Evolutionary conservation across 2,113 vertebrate genomes (phyloP), one percentile per base, ranked within the genome.

Genomic region (Istiophorus platypterus): DNA sequence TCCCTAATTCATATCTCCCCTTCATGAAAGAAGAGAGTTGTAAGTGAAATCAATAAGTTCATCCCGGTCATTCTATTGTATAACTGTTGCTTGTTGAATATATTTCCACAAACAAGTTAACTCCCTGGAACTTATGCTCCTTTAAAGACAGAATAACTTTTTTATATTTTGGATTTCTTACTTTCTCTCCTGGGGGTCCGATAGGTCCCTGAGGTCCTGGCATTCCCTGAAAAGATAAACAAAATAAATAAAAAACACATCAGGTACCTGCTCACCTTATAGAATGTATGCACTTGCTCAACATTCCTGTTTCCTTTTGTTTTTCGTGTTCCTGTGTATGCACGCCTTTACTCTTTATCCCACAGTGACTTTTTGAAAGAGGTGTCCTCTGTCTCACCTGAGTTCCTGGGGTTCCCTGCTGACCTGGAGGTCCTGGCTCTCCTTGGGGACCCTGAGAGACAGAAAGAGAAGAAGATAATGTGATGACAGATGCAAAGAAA

Each of bases 131-230:
- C 8, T 17, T 7, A 9, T 0, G 7, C 17, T 66, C 22, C 37
- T 29, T 6, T 70, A 22, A 20, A 22, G 65, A 22, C 58, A 84
- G 24, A 59, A 11, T 41, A 22, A 54, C 39, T 24, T 2, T 20
- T 41, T n/a, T 27, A 7, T 6, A 45, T 34, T 2, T 61, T 56
- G 5, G 3, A 17, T 34, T 9, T 65, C 88, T 88, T 87, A 99
- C 98, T 94, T 99, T 99, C 93, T 99, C 97, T 92, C 98, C 98
- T 57, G 97, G 97, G 65, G 97, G 97, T 90, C 98, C 98, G n/a
- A 97, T 95, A 68, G 97, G 93, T 81, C 98, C 98, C 94, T 99
- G 98, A 2, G 98, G 98, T 94, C 98, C 98, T 64, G 97, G 95
- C 95, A 98, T 97, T 88, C 98, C 98, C 98, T 99, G 61, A 68